Evolutionary conservation across 2,113 vertebrate species (phyloP).

Genomic region (Brachirus orientalis): DNA sequence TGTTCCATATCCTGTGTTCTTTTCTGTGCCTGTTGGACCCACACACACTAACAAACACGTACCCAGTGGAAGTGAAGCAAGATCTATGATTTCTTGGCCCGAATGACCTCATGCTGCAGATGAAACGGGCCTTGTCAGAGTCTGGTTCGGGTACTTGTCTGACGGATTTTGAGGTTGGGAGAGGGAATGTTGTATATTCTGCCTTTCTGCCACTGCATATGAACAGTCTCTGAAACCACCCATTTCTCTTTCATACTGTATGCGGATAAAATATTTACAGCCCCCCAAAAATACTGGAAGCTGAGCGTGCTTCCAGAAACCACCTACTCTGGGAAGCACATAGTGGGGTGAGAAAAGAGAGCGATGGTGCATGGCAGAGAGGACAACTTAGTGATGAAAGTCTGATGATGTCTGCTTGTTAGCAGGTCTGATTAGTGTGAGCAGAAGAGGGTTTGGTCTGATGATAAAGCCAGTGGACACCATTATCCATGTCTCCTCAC

Average conservation of each 20-base stretch:
- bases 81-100: conserved; percentile 25
- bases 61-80: conserved; percentile 10
- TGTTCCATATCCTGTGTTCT: conserved; percentile 56
- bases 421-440: conserved; percentile 1
- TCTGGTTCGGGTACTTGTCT: conserved; percentile 12
- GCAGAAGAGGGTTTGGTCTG: conserved; percentile 14
- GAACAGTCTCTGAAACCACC: neutral
- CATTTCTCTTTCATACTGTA: neutral
- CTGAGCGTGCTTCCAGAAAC: neutral
- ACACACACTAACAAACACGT: conserved; percentile 18
- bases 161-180: too few relatives aligned
- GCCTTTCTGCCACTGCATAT: too few relatives aligned
- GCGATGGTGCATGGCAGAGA: neutral
- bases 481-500: conserved; percentile 9
- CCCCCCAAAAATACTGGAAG: neutral
- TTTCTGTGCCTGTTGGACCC: conserved; percentile 32
- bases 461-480: conserved; percentile 41
- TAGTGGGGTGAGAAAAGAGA: neutral
- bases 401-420: neutral
- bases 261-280: conserved; percentile 23
- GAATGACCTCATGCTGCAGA: conserved; percentile 33
- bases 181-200: conserved; percentile 6
- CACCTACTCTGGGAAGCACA: neutral
- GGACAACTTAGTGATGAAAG: conserved; percentile 5
- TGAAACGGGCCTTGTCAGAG: conserved; percentile 32